phyloP scores from a whole-genome alignment of 2,113 vertebrate species.

The Tringa solitaria region DNA sequence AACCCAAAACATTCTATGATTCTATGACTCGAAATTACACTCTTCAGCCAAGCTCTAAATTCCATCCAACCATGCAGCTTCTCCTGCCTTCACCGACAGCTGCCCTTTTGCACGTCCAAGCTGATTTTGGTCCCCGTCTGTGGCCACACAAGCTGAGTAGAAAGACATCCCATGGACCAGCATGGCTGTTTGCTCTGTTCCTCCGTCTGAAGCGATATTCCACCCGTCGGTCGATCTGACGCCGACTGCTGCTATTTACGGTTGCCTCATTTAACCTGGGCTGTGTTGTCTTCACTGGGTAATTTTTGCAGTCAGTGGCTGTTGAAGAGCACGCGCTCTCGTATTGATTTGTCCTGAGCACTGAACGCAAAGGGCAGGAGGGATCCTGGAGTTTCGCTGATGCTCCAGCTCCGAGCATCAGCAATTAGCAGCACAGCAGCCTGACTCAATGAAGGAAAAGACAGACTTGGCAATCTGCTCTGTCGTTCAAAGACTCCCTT shows the following conservation, averaged over 20 bases:
- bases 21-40: not conserved
- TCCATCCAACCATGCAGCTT: not conserved
- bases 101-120: not conserved
- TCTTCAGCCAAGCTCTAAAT: not conserved
- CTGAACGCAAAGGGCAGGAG: not conserved
- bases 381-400: not conserved
- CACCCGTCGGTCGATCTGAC: slow-evolving; percentile 3
- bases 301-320: slow-evolving; percentile 4
- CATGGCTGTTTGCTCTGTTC: slow-evolving; percentile 24
- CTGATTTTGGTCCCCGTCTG: not conserved
- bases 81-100: not conserved
- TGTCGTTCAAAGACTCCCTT: not conserved
- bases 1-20: not conserved
- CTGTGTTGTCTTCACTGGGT: not conserved
- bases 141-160: not conserved
- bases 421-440: not conserved
- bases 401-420: not conserved
- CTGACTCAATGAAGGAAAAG: not conserved
- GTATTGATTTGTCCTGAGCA: not conserved
- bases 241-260: slow-evolving; percentile 44
- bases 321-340: not conserved
- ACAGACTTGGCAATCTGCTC: not conserved
- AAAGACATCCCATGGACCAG: slow-evolving; percentile 20
- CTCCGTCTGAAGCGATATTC: slow-evolving; percentile 39
- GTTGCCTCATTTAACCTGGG: slow-evolving; percentile 38